Evolutionary conservation across 2,888 invertebrate genomes (phyloP), one percentile per base, ranked within the genome.

Genomic region (Nymphalis urticae): DNA sequence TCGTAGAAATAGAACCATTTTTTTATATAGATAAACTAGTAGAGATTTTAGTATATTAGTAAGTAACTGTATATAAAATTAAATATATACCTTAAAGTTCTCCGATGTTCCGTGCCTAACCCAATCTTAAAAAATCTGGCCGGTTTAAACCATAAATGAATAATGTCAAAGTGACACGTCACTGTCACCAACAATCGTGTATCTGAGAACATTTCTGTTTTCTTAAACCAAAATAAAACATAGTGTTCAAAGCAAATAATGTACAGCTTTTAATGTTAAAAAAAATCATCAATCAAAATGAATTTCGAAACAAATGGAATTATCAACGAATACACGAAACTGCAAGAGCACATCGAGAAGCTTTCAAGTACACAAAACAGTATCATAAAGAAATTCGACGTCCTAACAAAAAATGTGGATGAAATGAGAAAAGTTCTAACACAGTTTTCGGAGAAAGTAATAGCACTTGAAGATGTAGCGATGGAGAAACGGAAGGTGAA

Each of bases 331-430:
- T 77, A 76, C 66, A 79, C 79, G 70, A 66, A 75, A 17, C 71
- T 90, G 0, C 83, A 87, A 48, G 81, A 85, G 1, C 80, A 82
- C 16, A 82, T 91, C 47, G 79, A 81, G n/a, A 86, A 87, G 71
- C 62, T 92, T 17, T 73, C 83, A 0, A 80, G 82, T 19, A 84
- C 77, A 50, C 90, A 91, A 63, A 77, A 70, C 32, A 78, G 65
- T 64, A 80, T 90, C 13, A 60, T 86, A 32, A 67, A 70, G 0
- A 90, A 90, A 81, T 88, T 89, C 62, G 89, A 90, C 36, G 72
- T 73, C 2, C 69, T 92, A 27, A 76, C 78, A 2, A 85, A 81
- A 67, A 86, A 82, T 71, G 85, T 90, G 0, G 88, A 90, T 0
- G 88, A 87, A 0, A 62, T 91, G 7, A 79, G 79, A 4, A 84